These are phyloP conservation scores for Stercorarius parasiticus DNA, from an alignment of 2,113 vertebrate genomes.

Conservation along the genomic window DNA sequence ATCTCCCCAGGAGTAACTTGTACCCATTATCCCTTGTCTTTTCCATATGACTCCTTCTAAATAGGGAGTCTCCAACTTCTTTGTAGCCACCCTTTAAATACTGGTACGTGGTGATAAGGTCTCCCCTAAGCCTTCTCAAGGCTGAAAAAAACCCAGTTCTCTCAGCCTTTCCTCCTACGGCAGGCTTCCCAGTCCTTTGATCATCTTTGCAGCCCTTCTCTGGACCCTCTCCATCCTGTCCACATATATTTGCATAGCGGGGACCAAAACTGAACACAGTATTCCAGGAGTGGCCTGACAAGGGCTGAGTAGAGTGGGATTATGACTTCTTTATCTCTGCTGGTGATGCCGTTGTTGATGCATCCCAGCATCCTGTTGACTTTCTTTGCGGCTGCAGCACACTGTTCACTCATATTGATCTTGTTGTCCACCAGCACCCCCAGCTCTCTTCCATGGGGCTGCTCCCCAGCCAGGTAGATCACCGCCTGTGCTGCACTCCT, in stretches of 20 bases:
- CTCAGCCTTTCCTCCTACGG: background rate
- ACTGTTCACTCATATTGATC: background rate
- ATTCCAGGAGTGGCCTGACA: background rate
- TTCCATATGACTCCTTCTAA: background rate
- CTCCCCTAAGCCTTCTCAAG: background rate
- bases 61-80: background rate
- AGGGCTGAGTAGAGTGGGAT: background rate
- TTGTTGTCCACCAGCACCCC: background rate
- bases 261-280: background rate
- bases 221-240: background rate
- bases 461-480: background rate
- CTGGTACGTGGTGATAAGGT: background rate
- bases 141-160: background rate
- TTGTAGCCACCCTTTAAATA: background rate
- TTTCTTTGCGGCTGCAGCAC: background rate
- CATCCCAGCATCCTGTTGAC: background rate
- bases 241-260: background rate
- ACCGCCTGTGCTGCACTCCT: background rate
- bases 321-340: background rate
- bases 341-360: background rate
- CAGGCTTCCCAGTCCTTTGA: background rate
- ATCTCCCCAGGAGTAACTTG: background rate
- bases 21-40: background rate
- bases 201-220: background rate
- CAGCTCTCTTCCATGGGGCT: background rate